Base-by-base conservation (phyloP, 2,888 invertebrate species). In the Hylaea fasciaria region DNA sequence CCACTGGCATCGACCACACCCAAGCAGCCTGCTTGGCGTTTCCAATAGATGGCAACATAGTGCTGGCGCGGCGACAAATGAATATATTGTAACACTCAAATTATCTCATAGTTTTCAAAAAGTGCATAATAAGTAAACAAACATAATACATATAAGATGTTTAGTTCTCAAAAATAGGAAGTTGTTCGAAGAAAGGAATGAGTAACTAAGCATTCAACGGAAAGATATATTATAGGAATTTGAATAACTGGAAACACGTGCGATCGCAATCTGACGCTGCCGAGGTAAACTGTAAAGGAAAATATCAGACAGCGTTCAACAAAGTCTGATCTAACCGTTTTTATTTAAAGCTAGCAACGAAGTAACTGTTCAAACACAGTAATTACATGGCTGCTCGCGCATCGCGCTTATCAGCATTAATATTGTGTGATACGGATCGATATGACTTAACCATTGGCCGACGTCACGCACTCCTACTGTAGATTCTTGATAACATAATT, bases 401-500 rank as follows among this genome's bases (percentile, higher is more conserved):
- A 55, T 58, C 50, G 44, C 11, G 22, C 62, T 54, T 64, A 62
- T 63, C 56, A 52, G 45, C 46, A 52, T 37, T 44, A 58, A 52
- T 54, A 48, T n/a, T 57, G 57, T 48, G 50, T 64, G 62, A 62
- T 61, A 46, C 48, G 45, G 61, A 67, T 69, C 67, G 64, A 67
- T 67, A 65, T 16, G 46, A 47, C 58, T 78, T 80, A 69, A 55
- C 52, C 49, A 50, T 49, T 74, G 71, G 65, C 44, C 65, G 58
- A 77, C 83, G 83, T 85, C 80, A 82, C 69, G 48, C 50, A 49
- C 57, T 55, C 37, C 47, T 65, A 72, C 72, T 74, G 73, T 74
- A 75, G 70, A 76, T 77, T 74, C 65, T 64, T 69, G 85, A 85
- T 86, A 85, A 79, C 66, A 71, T 77, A 73, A 80, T 75, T 75